phyloP scores from a whole-genome alignment of 2,888 invertebrate species.

The Dynastes tityus region DNA sequence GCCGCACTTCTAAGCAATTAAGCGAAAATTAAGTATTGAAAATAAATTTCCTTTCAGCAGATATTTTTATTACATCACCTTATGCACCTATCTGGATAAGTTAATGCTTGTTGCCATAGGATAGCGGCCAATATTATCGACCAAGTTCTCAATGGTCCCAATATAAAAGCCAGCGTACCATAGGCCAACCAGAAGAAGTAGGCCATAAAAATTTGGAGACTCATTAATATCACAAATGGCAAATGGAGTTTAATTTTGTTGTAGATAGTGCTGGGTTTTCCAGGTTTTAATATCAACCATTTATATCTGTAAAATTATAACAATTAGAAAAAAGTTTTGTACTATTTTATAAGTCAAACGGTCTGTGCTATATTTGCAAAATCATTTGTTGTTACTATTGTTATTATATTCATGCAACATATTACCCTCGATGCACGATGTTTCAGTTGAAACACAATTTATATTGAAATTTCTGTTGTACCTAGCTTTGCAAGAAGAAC shows the following conservation, averaged over 20 bases:
- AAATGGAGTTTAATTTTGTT: conserved; percentile 63
- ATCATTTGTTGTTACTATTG: too few relatives aligned
- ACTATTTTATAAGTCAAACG: too few relatives aligned
- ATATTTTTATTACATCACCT: conserved; percentile 70
- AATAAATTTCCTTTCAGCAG: neutral
- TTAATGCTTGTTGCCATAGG: conserved; percentile 79
- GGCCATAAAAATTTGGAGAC: conserved; percentile 77
- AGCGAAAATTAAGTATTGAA: neutral
- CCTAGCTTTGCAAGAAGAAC: too few relatives aligned
- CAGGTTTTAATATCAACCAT: conserved; percentile 61
- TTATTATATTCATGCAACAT: too few relatives aligned
- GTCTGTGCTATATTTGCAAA: too few relatives aligned
- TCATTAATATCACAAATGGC: conserved; percentile 75
- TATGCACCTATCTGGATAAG: conserved; percentile 76
- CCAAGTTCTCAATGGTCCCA: conserved; percentile 88
- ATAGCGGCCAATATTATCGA: conserved; percentile 79
- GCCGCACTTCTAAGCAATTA: conserved; percentile 55
- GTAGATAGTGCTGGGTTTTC: conserved; percentile 60
- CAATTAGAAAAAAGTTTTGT: neutral
- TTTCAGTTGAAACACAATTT: too few relatives aligned
- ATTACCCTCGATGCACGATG: too few relatives aligned
- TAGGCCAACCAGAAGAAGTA: conserved; percentile 89
- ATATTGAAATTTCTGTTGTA: too few relatives aligned
- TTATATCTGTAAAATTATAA: conserved; percentile 61
- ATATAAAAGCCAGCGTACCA: conserved; percentile 82